Base-by-base conservation (phyloP, 2,888 invertebrate species). In the Nineta flava region DNA sequence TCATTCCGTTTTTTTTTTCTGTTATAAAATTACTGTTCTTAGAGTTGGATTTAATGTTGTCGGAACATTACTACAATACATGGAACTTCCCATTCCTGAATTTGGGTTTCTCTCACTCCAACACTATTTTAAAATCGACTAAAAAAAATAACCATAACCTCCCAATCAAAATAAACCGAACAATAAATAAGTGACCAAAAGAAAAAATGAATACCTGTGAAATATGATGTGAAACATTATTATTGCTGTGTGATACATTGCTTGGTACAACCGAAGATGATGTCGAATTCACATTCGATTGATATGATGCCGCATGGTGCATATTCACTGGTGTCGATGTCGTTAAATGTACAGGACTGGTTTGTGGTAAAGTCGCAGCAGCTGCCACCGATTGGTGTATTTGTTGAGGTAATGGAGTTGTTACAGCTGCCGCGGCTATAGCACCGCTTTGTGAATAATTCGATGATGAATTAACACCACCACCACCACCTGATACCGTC, bases 211-310 rank as follows among this genome's bases (percentile, higher is more conserved):
- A 35, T 2, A 32, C 9, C 38, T 32, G 43, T 13, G 38, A 26
- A 7, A 49, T 49, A 26, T 26, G 26, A 38, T 49, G 49, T 16
- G 31, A 43, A 10, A 49, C 19, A 44, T 44, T 49, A 16, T 49
- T 49, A 32, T 44, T 45, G 49, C 44, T 49, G 21, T 49, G 49
- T 12, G 38, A 42, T n/a, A 40, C 34, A 31, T 40, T 48, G 9
- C 48, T 34, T 26, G 26, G 26, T 9, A 34, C 43, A n/a, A 9
- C 40, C 2, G 26, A 26, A 17, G 15, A 41, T 31, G 48, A 26
- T 13, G 26, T 26, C 17, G 42, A 34, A 48, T 32, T 15, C 17
- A 9, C 34, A 31, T 13, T 41, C 15, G 15, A 21, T 17, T 34
- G 21, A 26, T 13, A 38, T 44, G 32, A 26, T 9, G 34, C 9